Percentiles rank a stretch among this genome's conserved stretches.
These are phyloP conservation scores for Drosophila mimetica DNA, from an alignment of 2,888 invertebrate species.

Conservation along the genomic window DNA sequence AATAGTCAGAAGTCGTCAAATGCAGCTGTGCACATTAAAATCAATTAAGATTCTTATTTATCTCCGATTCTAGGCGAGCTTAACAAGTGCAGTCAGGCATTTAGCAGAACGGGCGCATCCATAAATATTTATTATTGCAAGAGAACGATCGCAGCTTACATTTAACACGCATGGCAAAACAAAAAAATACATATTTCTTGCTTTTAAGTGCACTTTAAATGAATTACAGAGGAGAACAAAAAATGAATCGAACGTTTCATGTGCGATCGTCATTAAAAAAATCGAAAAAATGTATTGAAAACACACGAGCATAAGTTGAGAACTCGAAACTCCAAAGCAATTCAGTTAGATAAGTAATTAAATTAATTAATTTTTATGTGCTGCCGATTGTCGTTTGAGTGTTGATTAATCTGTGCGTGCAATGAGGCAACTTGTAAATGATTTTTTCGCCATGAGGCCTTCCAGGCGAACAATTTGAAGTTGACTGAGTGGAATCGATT, in stretches of 20 bases:
- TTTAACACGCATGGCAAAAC: conserved; percentile 59
- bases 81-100: conserved; percentile 67
- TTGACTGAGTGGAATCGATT: conserved; percentile 50
- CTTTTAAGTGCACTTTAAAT: conserved; percentile 58
- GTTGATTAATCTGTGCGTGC: conserved; percentile 55
- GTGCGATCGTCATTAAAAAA: conserved; percentile 55
- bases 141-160: conserved; percentile 36
- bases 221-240: conserved; percentile 20
- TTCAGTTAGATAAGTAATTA: conserved; percentile 72
- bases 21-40: conserved; percentile 77
- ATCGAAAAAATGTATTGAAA: conserved; percentile 24
- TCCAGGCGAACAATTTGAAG: conserved; percentile 48
- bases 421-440: conserved; percentile 52
- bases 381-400: conserved; percentile 51
- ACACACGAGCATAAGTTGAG: conserved; percentile 39
- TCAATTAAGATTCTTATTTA: conserved; percentile 77
- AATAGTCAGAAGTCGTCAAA: conserved; percentile 28
- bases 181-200: conserved; percentile 54
- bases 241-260: conserved; percentile 46
- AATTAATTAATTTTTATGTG: conserved; percentile 74
- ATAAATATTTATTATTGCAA: conserved; percentile 72
- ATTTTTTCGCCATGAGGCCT: conserved; percentile 50
- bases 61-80: conserved; percentile 58
- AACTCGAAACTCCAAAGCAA: conserved; percentile 49
- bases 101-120: conserved; percentile 60